Base-by-base conservation (phyloP, 2,113 vertebrate species). In the Lagopus leucura region DNA sequence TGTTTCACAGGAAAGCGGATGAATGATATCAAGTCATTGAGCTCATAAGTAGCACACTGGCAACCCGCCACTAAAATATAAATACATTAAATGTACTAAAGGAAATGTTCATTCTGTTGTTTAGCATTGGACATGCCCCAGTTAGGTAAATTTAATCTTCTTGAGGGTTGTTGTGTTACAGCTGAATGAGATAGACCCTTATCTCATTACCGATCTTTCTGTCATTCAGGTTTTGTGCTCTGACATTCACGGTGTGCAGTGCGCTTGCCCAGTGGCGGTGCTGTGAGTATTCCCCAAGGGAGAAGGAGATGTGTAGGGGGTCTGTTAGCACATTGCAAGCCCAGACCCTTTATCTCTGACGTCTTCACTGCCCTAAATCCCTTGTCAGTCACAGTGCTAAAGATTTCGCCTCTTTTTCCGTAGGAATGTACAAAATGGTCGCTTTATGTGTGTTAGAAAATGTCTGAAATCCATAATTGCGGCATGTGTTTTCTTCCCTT, bases 81-180 rank as follows among this genome's bases (percentile, higher is more conserved):
- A 97, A 97, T 97, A 97, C 96, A 95, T 97, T 95, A 96, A 97
- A 96, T 65, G 94, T 95, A 96, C 96, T 84, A 89, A 94, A 97
- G 97, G 97, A 97, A 97, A 96, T 92, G 96, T 97, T 98, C 96
- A 82, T 96, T 97, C 94, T 97, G 90, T 97, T 97, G 96, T 98
- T 97, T 97, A 95, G 96, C 93, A 21, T 95, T 96, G 96, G 97
- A 97, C 94, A 82, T 95, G 88, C 92, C 95, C 97, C 97, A 97
- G 94, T 95, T 94, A 97, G 96, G 96, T 96, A 94, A 97, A 98
- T 97, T 96, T 92, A 95, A 97, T 98, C 97, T 97, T 97, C 94
- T 82, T 76, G 93, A 93, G 96, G 91, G 96, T 94, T 94, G 97
- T 95, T 95, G 67, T 10, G 3, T 91, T 85, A 94, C 90, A 86